Conservation (phyloP, 2,888 invertebrate genomes). For the Athetis lepigone region DNA sequence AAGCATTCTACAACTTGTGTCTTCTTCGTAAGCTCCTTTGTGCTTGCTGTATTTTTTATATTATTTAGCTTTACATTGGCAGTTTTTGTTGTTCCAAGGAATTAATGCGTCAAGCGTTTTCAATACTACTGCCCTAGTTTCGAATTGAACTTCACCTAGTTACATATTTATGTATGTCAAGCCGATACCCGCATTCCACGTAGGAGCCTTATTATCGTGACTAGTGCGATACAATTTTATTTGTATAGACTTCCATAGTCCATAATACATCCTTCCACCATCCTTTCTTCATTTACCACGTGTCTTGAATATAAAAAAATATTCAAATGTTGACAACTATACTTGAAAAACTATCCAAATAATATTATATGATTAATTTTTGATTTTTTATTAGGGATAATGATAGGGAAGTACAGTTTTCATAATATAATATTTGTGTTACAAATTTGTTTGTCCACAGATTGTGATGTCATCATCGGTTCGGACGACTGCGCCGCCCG, state of each 20-base stretch:
- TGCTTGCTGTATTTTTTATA: constrained; percentile 17
- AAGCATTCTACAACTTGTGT: constrained; percentile 34
- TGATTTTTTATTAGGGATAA: background rate
- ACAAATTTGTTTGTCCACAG: constrained; percentile 64
- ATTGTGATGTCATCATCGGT: constrained; percentile 88
- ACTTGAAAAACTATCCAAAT: no score
- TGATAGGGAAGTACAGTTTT: background rate
- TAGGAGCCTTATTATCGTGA: constrained; percentile 21
- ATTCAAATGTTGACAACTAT: no score
- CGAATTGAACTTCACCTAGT: constrained; percentile 50
- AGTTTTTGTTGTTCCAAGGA: background rate
- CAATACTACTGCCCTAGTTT: constrained; percentile 41
- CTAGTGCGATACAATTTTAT: constrained; percentile 6
- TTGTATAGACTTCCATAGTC: background rate
- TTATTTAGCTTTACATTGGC: background rate
- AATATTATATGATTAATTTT: background rate
- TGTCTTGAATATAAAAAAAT: no score
- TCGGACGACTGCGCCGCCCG: constrained; percentile 82
- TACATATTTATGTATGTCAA: constrained; percentile 31
- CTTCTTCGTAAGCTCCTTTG: constrained; percentile 29
- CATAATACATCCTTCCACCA: background rate
- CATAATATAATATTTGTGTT: background rate
- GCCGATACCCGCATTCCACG: constrained; percentile 28
- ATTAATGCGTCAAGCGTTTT: constrained; percentile 19
- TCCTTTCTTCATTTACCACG: no score